Base-by-base conservation (phyloP, 2,888 invertebrate species). In the Cheilosia vernalis region DNA sequence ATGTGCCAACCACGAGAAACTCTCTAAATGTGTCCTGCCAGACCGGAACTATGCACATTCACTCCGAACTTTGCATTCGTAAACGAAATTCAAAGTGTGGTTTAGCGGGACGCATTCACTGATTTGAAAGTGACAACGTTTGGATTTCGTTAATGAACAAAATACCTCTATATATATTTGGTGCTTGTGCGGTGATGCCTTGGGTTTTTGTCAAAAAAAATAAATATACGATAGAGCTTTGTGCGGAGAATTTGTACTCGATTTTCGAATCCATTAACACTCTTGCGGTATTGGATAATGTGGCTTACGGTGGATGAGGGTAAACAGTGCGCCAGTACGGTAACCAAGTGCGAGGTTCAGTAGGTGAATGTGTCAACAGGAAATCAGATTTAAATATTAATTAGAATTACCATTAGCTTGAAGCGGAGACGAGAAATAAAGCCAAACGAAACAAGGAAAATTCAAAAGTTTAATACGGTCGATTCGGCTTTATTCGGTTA, bases 61-160 rank as follows among this genome's bases (percentile, higher is more conserved):
- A 37, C 7, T 49, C 60, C 47, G 17, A 60, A 61, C 40, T 60
- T 9, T 4, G 58, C 37, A 51, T 17, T 63, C 61, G 73, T 42
- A 73, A 73, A 61, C 53, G 15, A 61, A 73, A 61, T 63, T 63
- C 53, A 53, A 63, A 73, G 33, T 73, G 73, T 63, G 73, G 63
- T 73, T 27, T 37, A 49, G 37, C 49, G 58, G 27, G 49, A 60
- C 44, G 19, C 40, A 64, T 56, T 13, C 33, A 56, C 40, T 58
- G 63, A 70, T 69, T 81, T 76, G 56, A 76, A 63, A 64, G 64
- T 70, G 81, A 76, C 64, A 76, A 64, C 56, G 44, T 69, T 69
- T 76, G 69, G 69, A 58, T 64, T 63, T 69, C 51, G 63, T 81
- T 76, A 81, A 81, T 81, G 64, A 76, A 81, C 61, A 73, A 53